Evolutionary conservation across 2,797 vertebrate species (phyloP).

Genomic region (Urosaurus nigricauda): DNA sequence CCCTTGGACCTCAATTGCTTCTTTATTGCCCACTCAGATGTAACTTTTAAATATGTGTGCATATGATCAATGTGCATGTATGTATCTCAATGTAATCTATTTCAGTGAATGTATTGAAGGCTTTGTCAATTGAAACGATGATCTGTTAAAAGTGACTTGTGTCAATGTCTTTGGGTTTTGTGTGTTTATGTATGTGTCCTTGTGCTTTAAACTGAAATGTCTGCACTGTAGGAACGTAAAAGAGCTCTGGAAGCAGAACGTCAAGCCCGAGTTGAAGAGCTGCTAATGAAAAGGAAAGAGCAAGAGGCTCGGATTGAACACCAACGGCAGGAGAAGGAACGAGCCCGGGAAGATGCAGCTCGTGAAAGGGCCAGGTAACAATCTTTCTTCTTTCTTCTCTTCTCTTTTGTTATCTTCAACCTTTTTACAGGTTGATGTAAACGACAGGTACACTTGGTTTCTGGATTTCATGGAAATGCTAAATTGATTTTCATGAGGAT

Average conservation of each 20-base stretch:
- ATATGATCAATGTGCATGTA: neutral
- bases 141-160: neutral
- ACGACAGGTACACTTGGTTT: neutral
- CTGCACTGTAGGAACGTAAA: conserved; percentile 89
- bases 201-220: neutral
- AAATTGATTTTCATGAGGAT: neutral
- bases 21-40: neutral
- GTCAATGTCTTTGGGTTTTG: neutral
- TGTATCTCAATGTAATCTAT: too few species aligned
- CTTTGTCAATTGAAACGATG: neutral
- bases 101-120: neutral
- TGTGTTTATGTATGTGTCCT: neutral
- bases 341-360: conserved; percentile 95
- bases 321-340: conserved; percentile 95
- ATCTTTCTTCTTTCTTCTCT: rapidly evolving
- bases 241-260: conserved; percentile 94
- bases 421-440: rapidly evolving
- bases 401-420: neutral
- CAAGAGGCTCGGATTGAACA: conserved; percentile 97
- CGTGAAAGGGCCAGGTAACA: conserved; percentile 94
- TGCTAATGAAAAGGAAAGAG: conserved; percentile 91
- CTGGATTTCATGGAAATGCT: neutral
- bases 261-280: conserved; percentile 95
- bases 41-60: too few species aligned
- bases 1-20: too few species aligned